Conservation (phyloP, 2,797 vertebrate genomes). For the Artibeus lituratus region DNA sequence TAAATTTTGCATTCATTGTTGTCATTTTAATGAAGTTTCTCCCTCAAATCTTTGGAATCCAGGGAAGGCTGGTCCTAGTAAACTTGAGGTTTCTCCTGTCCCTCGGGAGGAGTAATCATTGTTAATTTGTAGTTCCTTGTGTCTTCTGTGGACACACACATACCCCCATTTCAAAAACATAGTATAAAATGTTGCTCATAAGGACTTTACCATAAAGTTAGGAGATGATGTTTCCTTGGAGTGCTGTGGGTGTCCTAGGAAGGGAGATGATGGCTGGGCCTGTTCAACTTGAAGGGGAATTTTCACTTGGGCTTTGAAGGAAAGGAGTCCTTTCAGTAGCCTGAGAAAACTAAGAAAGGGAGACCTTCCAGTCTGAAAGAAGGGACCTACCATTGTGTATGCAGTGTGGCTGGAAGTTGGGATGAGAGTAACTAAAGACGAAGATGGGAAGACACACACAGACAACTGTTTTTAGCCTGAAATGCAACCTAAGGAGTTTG, state of each 20-base stretch:
- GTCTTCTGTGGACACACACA: neutral
- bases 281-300: neutral
- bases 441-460: neutral
- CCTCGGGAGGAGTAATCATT: too few relatives aligned
- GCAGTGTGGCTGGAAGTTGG: neutral
- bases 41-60: neutral
- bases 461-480: neutral
- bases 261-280: neutral
- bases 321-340: neutral
- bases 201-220: neutral
- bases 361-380: neutral
- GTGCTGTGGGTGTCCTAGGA: neutral
- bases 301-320: neutral
- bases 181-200: neutral
- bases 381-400: rapidly evolving
- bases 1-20: neutral
- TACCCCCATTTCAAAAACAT: neutral
- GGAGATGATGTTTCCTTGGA: neutral
- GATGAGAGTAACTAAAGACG: neutral
- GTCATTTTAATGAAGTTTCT: neutral
- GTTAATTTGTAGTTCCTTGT: neutral
- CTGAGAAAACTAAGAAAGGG: neutral
- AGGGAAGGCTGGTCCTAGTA: neutral
- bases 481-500: neutral
- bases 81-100: too few relatives aligned